These are phyloP conservation scores for Heliconius hermathena DNA, from an alignment of 1,140 invertebrate genomes.

Conservation along the genomic window DNA sequence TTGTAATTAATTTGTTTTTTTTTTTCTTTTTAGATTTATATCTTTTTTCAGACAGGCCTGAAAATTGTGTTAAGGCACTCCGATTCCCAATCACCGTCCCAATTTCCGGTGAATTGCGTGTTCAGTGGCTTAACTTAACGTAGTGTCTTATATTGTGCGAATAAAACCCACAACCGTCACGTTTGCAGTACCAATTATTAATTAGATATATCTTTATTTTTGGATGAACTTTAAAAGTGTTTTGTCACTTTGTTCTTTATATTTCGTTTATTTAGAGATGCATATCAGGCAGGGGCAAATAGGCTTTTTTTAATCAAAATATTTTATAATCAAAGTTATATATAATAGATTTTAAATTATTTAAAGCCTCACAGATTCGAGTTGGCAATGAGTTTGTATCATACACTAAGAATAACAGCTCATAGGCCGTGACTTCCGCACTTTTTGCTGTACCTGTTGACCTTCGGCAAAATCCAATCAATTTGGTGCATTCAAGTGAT, in stretches of 20 bases:
- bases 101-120: no score
- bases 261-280: no score
- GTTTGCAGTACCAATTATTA: not conserved
- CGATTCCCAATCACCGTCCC: not conserved
- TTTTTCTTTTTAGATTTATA: no score
- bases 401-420: constrained; percentile 38
- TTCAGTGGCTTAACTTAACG: no score
- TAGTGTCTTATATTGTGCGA: not conserved
- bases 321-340: not conserved
- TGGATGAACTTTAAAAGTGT: no score
- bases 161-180: no score
- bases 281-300: no score
- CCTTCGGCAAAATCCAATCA: constrained; percentile 43
- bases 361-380: not conserved
- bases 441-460: constrained; percentile 48
- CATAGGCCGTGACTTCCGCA: constrained; percentile 57
- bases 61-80: not conserved
- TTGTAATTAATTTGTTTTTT: not conserved
- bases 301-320: not conserved
- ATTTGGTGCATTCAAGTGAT: constrained; percentile 46
- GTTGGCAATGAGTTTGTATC: constrained; percentile 41
- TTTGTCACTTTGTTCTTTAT: no score
- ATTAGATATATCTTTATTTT: not conserved
- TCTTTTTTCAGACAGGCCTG: no score
- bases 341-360: not conserved